These are phyloP conservation scores for Camponotus floridanus DNA, from an alignment of 1,140 invertebrate genomes.

Conservation along the genomic window DNA sequence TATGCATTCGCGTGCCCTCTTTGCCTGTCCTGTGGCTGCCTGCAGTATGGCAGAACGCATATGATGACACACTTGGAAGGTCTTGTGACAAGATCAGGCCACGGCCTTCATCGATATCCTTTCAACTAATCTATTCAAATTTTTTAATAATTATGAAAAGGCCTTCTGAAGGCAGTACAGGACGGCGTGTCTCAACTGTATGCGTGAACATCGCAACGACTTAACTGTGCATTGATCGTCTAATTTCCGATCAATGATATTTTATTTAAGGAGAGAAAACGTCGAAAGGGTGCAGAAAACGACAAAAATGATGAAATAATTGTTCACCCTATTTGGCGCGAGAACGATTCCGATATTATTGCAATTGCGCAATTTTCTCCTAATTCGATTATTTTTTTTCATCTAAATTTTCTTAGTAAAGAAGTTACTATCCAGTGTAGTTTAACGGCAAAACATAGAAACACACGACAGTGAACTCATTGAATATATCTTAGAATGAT, in stretches of 20 bases:
- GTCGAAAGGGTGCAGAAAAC: background rate
- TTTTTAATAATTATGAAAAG: background rate
- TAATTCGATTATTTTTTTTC: background rate
- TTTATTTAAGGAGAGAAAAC: background rate
- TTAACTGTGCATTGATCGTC: slow-evolving; percentile 1
- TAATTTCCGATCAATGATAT: background rate
- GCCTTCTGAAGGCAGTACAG: background rate
- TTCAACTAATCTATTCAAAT: background rate
- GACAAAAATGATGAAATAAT: background rate
- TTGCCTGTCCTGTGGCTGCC: slow-evolving; percentile 20
- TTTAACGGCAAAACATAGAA: background rate
- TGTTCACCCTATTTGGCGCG: background rate
- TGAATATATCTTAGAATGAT: background rate
- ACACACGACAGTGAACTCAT: background rate
- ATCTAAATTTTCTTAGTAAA: background rate
- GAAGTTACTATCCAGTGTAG: no score
- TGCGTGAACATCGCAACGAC: background rate
- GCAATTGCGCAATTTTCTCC: slow-evolving; percentile 8
- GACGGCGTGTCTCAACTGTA: background rate
- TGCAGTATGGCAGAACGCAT: background rate
- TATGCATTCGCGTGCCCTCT: background rate
- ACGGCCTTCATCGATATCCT: background rate
- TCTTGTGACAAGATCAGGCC: background rate
- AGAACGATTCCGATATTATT: background rate
- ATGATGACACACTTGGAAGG: background rate